phyloP scores from a whole-genome alignment of 2,888 invertebrate species.

The Torymus aiolomorphi region DNA sequence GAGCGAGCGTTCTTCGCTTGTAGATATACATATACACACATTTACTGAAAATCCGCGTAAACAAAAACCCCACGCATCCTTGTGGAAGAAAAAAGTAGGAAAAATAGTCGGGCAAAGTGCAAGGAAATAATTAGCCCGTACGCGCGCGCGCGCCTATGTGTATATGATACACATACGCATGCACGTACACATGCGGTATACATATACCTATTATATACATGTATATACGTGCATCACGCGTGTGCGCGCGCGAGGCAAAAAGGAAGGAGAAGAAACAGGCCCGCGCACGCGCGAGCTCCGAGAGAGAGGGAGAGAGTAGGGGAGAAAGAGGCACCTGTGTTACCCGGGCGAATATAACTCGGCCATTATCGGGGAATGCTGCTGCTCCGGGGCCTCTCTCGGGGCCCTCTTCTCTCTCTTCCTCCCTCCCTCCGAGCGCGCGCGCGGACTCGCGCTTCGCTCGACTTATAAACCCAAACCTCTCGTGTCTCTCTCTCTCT shows the following conservation, averaged over 20 bases:
- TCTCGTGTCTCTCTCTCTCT: slow-evolving; percentile 7
- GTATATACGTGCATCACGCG: no score
- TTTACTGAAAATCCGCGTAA: no score
- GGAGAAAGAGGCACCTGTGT: slow-evolving; percentile 71
- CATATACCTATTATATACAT: no score
- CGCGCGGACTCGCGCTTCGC: slow-evolving; percentile 58
- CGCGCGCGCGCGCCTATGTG: background rate
- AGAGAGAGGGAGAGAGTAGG: background rate
- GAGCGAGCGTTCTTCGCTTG: background rate
- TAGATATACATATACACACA: no score
- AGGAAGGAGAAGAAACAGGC: no score
- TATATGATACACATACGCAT: background rate
- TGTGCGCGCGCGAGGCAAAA: no score
- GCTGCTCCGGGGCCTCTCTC: slow-evolving; percentile 68
- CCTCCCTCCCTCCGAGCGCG: slow-evolving; percentile 10
- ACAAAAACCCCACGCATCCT: no score
- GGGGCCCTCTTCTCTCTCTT: slow-evolving; percentile 57
- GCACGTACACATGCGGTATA: background rate
- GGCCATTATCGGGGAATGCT: slow-evolving; percentile 74
- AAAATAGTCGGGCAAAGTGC: background rate
- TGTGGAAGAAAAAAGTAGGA: no score
- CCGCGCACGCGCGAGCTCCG: no score
- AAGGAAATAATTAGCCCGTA: slow-evolving; percentile 33
- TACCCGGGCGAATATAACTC: slow-evolving; percentile 72
- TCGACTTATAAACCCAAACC: slow-evolving; percentile 42